Evolutionary conservation across 1,140 invertebrate species (phyloP).

Genomic region (Eubasilissa regina): DNA sequence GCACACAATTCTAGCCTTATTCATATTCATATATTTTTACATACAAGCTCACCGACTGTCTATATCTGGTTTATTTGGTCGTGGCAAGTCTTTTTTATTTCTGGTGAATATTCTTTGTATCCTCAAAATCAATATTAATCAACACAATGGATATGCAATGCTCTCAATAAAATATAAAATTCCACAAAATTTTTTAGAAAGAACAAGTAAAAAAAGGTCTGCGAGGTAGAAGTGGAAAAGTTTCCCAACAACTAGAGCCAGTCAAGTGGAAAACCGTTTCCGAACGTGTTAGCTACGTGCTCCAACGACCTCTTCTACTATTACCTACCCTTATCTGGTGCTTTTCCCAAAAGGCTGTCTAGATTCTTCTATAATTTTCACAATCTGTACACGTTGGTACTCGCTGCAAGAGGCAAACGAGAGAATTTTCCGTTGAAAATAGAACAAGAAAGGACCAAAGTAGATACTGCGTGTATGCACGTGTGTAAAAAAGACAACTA

Average conservation of each 20-base stretch:
- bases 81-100: no score
- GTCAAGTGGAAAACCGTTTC: slow-evolving; percentile 59
- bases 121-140: no score
- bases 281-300: slow-evolving; percentile 57
- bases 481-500: slow-evolving; percentile 10
- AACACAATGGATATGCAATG: no score
- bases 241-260: slow-evolving; percentile 42
- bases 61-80: no score
- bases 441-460: slow-evolving; percentile 3
- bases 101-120: no score
- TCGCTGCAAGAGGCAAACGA: slow-evolving; percentile 28
- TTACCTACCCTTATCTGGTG: slow-evolving; percentile 44
- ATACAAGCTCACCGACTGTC: no score
- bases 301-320: slow-evolving; percentile 51
- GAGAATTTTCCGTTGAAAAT: slow-evolving; percentile 36
- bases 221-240: neutral
- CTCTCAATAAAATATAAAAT: no score
- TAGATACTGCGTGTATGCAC: slow-evolving; percentile 13
- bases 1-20: no score
- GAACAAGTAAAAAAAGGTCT: neutral
- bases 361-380: slow-evolving; percentile 57
- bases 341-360: slow-evolving; percentile 55
- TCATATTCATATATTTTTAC: no score
- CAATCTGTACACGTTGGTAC: slow-evolving; percentile 51
- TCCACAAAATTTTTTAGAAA: neutral